Percentiles rank a stretch among this genome's conserved stretches.
Evolutionary conservation across 2,888 invertebrate species (phyloP).

Genomic region (Alsophila aescularia): DNA sequence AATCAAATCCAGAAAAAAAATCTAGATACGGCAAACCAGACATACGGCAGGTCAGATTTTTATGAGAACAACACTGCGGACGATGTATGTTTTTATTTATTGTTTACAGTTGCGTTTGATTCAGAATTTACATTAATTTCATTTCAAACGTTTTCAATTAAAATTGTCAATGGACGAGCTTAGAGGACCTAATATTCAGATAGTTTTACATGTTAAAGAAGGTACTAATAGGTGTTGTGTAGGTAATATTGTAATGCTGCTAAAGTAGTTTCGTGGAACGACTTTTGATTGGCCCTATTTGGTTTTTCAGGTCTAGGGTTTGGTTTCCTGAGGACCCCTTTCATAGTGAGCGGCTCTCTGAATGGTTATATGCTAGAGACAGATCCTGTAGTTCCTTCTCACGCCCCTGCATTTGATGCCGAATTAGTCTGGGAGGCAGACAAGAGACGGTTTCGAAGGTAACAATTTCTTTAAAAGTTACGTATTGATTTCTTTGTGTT

Average conservation of each 20-base stretch:
- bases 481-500: neutral
- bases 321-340: conserved; percentile 80
- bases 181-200: conserved; percentile 85
- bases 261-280: neutral
- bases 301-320: conserved; percentile 82
- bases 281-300: neutral
- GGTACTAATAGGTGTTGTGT: conserved; percentile 55
- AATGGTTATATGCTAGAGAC: conserved; percentile 88
- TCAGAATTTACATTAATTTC: conserved; percentile 54
- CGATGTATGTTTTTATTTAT: conserved; percentile 32
- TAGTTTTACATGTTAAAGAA: conserved; percentile 87
- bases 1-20: no score
- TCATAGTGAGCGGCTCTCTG: conserved; percentile 85
- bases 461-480: conserved; percentile 15
- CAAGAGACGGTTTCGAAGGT: conserved; percentile 88
- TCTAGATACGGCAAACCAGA: no score
- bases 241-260: neutral
- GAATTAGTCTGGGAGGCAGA: conserved; percentile 92
- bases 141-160: conserved; percentile 38
- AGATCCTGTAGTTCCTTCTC: conserved; percentile 84
- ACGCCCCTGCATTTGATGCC: conserved; percentile 87
- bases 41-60: no score
- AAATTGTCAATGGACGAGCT: conserved; percentile 85
- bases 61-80: no score
- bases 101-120: conserved; percentile 67